These are phyloP conservation scores for Corythornis madagascariensis DNA, from an alignment of 2,113 vertebrate genomes.

Conservation along the genomic window DNA sequence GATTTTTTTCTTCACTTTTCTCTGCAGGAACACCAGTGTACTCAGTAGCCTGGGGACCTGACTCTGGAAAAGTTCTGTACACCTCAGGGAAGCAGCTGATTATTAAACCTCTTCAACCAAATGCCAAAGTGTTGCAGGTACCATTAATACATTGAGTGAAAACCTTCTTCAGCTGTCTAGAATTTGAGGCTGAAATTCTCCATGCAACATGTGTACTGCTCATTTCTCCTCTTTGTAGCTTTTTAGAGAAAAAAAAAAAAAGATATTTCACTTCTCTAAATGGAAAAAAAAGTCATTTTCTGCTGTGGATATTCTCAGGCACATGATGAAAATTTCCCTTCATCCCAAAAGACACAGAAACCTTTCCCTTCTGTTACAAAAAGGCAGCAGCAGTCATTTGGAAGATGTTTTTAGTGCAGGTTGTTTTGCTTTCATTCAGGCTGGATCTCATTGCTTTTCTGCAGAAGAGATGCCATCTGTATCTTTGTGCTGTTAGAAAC, in stretches of 20 bases:
- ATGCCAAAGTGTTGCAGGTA: slow-evolving; percentile 92
- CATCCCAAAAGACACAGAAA: background rate
- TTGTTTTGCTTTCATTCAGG: background rate
- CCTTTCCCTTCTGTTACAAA: background rate
- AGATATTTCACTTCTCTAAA: background rate
- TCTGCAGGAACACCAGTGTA: slow-evolving; percentile 89
- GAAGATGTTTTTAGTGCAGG: background rate
- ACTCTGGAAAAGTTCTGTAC: slow-evolving; percentile 92
- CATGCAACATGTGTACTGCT: background rate
- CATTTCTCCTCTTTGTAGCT: background rate
- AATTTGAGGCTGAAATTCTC: background rate
- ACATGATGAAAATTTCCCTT: background rate
- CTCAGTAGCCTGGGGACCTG: slow-evolving; percentile 92
- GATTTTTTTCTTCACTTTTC: background rate
- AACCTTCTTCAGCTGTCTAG: background rate
- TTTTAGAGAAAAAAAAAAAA: background rate
- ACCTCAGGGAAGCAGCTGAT: slow-evolving; percentile 90
- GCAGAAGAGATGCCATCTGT: background rate
- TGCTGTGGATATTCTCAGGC: background rate
- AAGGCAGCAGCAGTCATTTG: background rate
- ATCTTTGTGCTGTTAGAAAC: background rate
- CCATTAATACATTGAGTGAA: background rate
- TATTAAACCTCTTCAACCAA: slow-evolving; percentile 96
- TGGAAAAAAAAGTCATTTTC: background rate
- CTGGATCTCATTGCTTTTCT: background rate